Percentiles rank a stretch among this genome's conserved stretches.
phyloP scores from a whole-genome alignment of 2,113 vertebrate species.

The Phycodurus eques region DNA sequence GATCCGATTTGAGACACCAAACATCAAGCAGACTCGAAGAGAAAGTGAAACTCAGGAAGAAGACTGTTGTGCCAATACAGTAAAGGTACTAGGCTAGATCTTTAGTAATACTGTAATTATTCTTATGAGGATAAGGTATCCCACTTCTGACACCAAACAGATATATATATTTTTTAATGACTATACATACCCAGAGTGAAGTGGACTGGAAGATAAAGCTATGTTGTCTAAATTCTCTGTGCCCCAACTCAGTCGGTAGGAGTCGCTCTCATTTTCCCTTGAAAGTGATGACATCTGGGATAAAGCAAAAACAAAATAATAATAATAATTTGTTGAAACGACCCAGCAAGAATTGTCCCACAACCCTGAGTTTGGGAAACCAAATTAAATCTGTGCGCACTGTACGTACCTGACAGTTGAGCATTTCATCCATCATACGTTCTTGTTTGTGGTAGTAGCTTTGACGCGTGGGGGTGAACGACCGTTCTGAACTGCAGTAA shows the following conservation, averaged over 20 bases:
- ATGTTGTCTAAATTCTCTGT: constrained; percentile 94
- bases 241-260: constrained; percentile 87
- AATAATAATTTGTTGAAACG: neutral
- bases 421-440: constrained; percentile 85
- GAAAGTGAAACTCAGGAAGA: neutral
- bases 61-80: neutral
- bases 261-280: constrained; percentile 85
- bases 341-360: neutral
- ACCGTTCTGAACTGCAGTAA: constrained; percentile 86
- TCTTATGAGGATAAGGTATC: neutral
- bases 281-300: constrained; percentile 77
- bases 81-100: neutral
- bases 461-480: constrained; percentile 88
- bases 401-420: constrained; percentile 85
- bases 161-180: neutral
- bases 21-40: neutral
- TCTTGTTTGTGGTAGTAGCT: constrained; percentile 84
- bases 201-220: constrained; percentile 89
- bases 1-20: neutral
- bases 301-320: neutral
- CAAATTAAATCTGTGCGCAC: neutral
- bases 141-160: neutral
- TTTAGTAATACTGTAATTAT: neutral
- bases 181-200: constrained; percentile 90
- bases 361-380: neutral